Percentiles rank a stretch among this genome's conserved stretches.
Evolutionary conservation across 2,797 vertebrate species (phyloP).

Genomic region (Aselliscus stoliczkanus): DNA sequence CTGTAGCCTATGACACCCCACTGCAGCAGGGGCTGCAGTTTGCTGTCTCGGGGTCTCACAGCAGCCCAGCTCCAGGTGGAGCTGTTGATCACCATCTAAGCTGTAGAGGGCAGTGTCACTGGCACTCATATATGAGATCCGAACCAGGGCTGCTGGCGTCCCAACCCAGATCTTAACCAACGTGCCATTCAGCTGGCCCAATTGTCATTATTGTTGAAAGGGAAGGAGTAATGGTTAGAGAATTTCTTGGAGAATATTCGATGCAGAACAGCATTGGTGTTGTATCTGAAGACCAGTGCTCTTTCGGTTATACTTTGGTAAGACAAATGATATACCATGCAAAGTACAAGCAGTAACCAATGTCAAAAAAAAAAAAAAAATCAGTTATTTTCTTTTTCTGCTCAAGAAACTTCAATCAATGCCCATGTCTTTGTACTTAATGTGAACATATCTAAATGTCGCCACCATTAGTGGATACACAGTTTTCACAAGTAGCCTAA

Average conservation of each 20-base stretch:
- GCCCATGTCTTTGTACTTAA: neutral
- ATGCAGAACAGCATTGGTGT: neutral
- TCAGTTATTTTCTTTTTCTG: neutral
- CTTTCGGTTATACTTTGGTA: neutral
- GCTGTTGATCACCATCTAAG: too few relatives aligned
- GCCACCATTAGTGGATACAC: neutral
- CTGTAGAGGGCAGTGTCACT: too few relatives aligned
- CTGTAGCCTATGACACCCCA: too few relatives aligned
- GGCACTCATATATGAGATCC: too few relatives aligned
- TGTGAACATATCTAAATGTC: neutral
- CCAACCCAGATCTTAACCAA: too few relatives aligned
- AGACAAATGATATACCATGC: neutral
- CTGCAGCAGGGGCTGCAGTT: too few relatives aligned
- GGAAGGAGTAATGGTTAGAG: neutral
- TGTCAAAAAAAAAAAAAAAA: neutral
- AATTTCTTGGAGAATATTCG: neutral
- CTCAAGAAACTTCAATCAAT: neutral
- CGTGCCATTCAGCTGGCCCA: too few relatives aligned
- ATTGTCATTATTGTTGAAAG: neutral
- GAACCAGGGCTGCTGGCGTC: too few relatives aligned
- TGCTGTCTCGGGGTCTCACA: too few relatives aligned
- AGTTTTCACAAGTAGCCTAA: neutral
- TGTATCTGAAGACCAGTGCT: neutral
- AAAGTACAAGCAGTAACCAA: neutral
- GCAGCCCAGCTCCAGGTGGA: too few relatives aligned